These are phyloP conservation scores for Periophthalmus magnuspinnatus DNA, from an alignment of 2,797 vertebrate genomes.

Conservation along the genomic window DNA sequence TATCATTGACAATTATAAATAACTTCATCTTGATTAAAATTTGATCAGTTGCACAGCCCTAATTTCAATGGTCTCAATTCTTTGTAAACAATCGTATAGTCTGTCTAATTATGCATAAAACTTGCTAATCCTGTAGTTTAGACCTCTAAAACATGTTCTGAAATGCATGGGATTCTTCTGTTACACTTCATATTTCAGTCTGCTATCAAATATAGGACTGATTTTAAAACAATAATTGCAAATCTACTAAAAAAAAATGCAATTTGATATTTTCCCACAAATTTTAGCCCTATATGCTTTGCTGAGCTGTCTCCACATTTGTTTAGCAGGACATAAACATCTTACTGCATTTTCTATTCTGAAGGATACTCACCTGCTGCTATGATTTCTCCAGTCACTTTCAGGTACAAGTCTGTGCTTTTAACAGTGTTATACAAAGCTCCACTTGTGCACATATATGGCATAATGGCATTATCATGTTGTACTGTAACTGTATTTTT, in stretches of 20 bases:
- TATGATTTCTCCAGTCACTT: conserved; percentile 58
- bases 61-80: not conserved
- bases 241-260: no score
- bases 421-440: conserved; percentile 41
- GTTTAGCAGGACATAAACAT: conserved; percentile 8
- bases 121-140: not conserved
- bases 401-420: conserved; percentile 24
- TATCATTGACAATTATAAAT: not conserved
- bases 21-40: not conserved
- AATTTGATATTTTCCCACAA: not conserved
- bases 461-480: conserved; percentile 22
- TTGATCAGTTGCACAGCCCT: not conserved
- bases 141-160: not conserved
- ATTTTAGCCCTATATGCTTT: not conserved
- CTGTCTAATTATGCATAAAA: not conserved
- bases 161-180: not conserved
- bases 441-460: conserved; percentile 39
- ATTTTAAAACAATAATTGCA: no score
- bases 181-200: not conserved
- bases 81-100: not conserved
- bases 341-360: conserved; percentile 39
- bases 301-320: not conserved
- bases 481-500: conserved; percentile 63
- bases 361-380: conserved; percentile 64
- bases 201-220: not conserved